phyloP scores from a whole-genome alignment of 2,888 invertebrate species.

The Electrophaes corylata region DNA sequence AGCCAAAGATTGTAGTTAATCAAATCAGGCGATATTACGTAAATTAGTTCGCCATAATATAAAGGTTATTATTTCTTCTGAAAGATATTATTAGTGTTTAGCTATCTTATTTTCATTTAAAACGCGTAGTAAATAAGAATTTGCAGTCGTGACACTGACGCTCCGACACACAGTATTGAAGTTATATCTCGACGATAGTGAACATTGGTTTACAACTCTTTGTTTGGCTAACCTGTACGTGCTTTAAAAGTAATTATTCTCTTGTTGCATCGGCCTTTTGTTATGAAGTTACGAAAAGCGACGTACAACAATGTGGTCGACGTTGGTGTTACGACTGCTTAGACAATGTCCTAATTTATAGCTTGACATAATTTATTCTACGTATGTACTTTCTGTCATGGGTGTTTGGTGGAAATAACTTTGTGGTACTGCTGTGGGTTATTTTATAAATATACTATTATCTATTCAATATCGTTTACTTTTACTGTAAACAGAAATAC shows the following conservation, averaged over 20 bases:
- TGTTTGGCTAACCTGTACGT: too few species aligned
- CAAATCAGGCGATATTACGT: too few species aligned
- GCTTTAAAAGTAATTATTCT: neutral
- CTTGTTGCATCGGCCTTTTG: slow-evolving; percentile 18
- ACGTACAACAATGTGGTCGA: slow-evolving; percentile 8
- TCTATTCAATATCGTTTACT: neutral
- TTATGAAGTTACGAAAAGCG: slow-evolving; percentile 7
- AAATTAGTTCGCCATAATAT: too few species aligned
- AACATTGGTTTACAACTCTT: too few species aligned
- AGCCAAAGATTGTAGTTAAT: too few species aligned
- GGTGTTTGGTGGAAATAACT: neutral
- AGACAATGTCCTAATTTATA: neutral
- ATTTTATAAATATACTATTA: neutral
- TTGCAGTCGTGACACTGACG: neutral
- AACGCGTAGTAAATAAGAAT: neutral
- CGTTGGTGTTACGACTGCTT: neutral
- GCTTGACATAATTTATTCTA: neutral
- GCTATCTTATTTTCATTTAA: neutral
- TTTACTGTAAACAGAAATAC: too few species aligned
- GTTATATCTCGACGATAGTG: too few species aligned
- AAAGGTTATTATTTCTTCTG: too few species aligned
- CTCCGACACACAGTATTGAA: too few species aligned
- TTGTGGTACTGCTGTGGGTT: neutral
- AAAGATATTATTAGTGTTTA: too few species aligned
- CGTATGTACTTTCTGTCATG: neutral